phyloP scores from a whole-genome alignment of 2,113 vertebrate genomes.

The Lucifuga dentata region DNA sequence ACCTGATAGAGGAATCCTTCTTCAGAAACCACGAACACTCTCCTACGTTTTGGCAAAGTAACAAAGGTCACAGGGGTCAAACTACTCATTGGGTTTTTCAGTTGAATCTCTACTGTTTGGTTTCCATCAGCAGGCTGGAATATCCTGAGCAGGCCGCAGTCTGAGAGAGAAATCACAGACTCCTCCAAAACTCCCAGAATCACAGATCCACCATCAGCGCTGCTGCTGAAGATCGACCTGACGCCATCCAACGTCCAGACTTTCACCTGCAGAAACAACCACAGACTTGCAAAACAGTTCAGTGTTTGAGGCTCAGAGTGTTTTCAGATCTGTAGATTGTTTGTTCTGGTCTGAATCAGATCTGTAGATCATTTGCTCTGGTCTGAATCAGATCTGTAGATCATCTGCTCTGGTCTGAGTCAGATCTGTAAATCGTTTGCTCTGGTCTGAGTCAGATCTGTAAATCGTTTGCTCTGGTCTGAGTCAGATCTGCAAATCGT shows the following conservation, averaged over 20 bases:
- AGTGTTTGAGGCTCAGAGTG: too few relatives aligned
- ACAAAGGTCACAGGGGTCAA: conserved; percentile 54
- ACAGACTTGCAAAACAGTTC: too few relatives aligned
- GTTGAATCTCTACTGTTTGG: conserved; percentile 47
- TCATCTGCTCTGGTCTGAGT: too few relatives aligned
- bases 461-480: too few relatives aligned
- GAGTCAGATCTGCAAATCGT: too few relatives aligned
- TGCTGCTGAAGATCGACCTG: conserved; percentile 65
- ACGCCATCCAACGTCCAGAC: conserved; percentile 80
- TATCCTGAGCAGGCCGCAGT: conserved; percentile 63
- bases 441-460: too few relatives aligned
- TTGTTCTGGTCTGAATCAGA: too few relatives aligned
- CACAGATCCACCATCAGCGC: conserved; percentile 15
- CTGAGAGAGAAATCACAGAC: conserved; percentile 66
- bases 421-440: too few relatives aligned
- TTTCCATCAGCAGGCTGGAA: conserved; percentile 44
- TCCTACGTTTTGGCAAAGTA: conserved; percentile 63
- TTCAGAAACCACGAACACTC: conserved; percentile 77
- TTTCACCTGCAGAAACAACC: conserved; percentile 72
- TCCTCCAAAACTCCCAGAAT: conserved; percentile 64
- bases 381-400: too few relatives aligned
- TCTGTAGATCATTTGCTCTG: too few relatives aligned
- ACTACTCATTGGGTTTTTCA: conserved; percentile 22
- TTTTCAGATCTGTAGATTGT: too few relatives aligned
- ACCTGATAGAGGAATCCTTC: conserved; percentile 80